Percentiles rank a stretch among this genome's conserved stretches.
These are phyloP conservation scores for Lagodon rhomboides DNA, from an alignment of 2,797 vertebrate species.

Conservation along the genomic window DNA sequence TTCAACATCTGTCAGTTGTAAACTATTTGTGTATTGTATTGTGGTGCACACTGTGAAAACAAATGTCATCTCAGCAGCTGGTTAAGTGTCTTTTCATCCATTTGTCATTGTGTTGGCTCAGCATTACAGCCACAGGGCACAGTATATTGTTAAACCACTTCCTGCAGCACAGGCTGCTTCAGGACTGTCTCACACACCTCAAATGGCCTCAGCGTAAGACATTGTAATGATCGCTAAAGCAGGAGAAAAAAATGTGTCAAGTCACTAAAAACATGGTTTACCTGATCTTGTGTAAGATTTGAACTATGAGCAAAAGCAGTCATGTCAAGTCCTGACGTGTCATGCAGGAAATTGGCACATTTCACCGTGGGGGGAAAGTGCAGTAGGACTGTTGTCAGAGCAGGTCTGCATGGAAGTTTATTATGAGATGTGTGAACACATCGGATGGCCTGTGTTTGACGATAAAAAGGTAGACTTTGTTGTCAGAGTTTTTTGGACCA, in stretches of 20 bases:
- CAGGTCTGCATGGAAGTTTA: neutral
- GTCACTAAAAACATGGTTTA: neutral
- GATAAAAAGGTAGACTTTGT: neutral
- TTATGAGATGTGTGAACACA: conserved; percentile 34
- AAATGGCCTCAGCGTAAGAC: neutral
- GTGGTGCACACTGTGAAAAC: neutral
- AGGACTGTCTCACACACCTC: conserved; percentile 5
- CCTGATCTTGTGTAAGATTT: conserved; percentile 26
- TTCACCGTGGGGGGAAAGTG: conserved; percentile 11
- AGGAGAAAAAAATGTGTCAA: neutral
- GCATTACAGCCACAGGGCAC: conserved; percentile 54
- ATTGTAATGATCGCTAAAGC: neutral
- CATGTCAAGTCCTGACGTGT: conserved; percentile 44
- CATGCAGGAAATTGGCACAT: conserved; percentile 19
- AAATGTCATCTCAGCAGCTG: neutral
- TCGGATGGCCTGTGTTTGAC: neutral
- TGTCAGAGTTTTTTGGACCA: neutral
- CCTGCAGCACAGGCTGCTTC: conserved; percentile 7
- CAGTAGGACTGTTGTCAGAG: neutral
- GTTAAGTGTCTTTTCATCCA: neutral
- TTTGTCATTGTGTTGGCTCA: conserved; percentile 7
- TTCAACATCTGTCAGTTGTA: neutral
- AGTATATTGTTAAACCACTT: conserved; percentile 41
- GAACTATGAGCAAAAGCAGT: conserved; percentile 3
- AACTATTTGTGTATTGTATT: neutral